Evolutionary conservation across 1,140 invertebrate genomes (phyloP).

Genomic region (Zaprionus lachaisei): DNA sequence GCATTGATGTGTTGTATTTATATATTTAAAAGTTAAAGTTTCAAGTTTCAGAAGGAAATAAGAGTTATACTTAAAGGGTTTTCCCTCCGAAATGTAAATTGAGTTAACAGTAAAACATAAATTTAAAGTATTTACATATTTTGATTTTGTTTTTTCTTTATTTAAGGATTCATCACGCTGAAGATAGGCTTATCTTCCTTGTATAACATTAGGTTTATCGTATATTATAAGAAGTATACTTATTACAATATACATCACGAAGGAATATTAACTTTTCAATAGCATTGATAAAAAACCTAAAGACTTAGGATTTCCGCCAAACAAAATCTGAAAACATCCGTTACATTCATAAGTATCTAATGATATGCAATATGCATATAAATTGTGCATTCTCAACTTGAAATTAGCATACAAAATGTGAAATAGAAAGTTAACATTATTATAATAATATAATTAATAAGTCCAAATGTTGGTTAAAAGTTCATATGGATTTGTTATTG

Average conservation of each 20-base stretch:
- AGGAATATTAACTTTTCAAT: conserved; percentile 5
- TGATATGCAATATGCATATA: conserved; percentile 9
- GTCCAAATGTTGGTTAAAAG: conserved; percentile 49
- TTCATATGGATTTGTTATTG: conserved; percentile 55
- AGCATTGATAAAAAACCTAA: conserved; percentile 12
- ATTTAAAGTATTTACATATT: neutral
- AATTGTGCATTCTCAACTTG: conserved; percentile 19
- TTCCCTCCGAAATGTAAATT: neutral
- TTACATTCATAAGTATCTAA: conserved; percentile 18
- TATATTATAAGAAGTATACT: conserved; percentile 5
- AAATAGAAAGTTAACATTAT: conserved; percentile 70
- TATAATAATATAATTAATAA: conserved; percentile 61
- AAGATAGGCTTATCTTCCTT: neutral
- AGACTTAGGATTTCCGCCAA: conserved; percentile 6
- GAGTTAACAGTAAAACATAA: neutral
- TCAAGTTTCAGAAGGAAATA: neutral
- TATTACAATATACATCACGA: conserved; percentile 5
- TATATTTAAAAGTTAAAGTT: neutral
- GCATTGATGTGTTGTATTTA: neutral
- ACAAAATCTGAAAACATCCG: conserved; percentile 14
- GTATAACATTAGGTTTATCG: conserved; percentile 2
- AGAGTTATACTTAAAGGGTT: neutral
- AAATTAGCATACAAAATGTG: conserved; percentile 61
- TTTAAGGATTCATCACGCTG: neutral
- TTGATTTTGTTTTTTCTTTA: neutral